A percentile compares a stretch with the other conserved stretches of the same genome.
Evolutionary conservation across 2,113 vertebrate genomes (phyloP).

Genomic region (Condylura cristata): DNA sequence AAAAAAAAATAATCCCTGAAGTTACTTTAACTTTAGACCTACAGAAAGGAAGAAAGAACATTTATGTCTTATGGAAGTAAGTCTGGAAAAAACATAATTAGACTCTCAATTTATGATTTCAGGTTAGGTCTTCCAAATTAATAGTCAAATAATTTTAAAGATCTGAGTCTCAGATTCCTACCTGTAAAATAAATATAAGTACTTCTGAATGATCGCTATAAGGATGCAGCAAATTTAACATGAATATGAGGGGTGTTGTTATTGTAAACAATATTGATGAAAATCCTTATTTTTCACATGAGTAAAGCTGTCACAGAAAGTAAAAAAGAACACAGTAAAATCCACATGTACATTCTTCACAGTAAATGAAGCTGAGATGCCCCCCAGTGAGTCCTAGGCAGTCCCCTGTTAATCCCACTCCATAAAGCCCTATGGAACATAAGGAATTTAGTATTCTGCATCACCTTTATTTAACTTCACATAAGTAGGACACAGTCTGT

Average conservation of each 20-base stretch:
- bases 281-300: slow-evolving; percentile 7
- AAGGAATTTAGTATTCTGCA: neutral
- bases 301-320: neutral
- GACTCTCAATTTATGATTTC: neutral
- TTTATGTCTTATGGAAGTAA: neutral
- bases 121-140: neutral
- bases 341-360: neutral
- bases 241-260: neutral
- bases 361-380: neutral
- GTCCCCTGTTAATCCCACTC: neutral
- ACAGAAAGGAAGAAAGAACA: neutral
- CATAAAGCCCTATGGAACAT: neutral
- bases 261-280: neutral
- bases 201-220: neutral
- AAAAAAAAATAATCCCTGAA: neutral
- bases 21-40: neutral
- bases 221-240: neutral
- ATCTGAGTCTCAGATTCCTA: neutral
- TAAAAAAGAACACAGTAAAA: neutral
- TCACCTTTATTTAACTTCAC: neutral
- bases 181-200: slow-evolving; percentile 30
- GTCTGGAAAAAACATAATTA: neutral
- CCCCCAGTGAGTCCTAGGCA: neutral
- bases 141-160: neutral
- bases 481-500: neutral